These are phyloP conservation scores for Sympetrum striolatum DNA, from an alignment of 2,888 invertebrate genomes.

Conservation along the genomic window DNA sequence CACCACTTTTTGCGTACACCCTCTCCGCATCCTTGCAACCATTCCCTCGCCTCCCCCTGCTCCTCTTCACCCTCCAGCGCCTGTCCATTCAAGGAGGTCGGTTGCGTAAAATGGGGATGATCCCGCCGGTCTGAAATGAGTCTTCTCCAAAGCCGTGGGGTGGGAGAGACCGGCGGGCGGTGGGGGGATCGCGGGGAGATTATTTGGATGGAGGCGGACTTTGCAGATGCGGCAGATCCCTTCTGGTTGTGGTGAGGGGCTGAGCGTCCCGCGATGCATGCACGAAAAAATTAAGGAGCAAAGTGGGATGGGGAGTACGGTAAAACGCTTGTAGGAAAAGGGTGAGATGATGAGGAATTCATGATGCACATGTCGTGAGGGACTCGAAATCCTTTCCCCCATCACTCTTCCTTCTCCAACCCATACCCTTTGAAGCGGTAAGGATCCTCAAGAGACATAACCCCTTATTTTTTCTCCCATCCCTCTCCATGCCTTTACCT, in stretches of 20 bases:
- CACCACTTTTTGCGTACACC: neutral
- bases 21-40: neutral
- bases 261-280: neutral
- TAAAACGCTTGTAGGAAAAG: neutral
- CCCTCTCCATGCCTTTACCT: neutral
- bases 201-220: neutral
- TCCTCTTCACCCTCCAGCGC: neutral
- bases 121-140: neutral
- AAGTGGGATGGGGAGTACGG: neutral
- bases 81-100: conserved; percentile 40
- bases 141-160: neutral
- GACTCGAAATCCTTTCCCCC: neutral
- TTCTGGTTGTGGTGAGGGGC: neutral
- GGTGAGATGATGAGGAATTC: neutral
- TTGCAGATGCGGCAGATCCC: too few species aligned
- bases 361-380: neutral
- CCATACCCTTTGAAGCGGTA: neutral
- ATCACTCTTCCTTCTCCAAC: neutral
- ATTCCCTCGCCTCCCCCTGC: neutral
- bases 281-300: neutral
- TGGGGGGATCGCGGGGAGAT: neutral
- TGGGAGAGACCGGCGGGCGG: neutral
- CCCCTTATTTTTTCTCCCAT: neutral
- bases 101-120: conserved; percentile 19
- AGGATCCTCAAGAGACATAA: neutral